Conservation (phyloP, 2,797 vertebrate genomes). For the Channallabes apus region DNA sequence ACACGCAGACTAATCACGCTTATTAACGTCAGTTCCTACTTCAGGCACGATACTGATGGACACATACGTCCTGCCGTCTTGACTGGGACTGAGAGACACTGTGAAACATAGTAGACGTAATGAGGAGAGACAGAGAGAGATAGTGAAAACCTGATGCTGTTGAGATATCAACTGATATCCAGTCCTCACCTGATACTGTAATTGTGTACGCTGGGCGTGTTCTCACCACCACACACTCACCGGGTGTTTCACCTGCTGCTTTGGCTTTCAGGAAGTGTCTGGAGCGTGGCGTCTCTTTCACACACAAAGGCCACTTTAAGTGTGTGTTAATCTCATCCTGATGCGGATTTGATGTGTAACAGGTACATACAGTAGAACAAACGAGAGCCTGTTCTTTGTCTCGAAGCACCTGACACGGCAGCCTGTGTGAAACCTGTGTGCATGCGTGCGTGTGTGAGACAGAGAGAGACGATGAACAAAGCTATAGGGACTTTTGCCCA, state of each 20-base stretch:
- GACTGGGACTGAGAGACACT: background rate
- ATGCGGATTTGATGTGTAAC: background rate
- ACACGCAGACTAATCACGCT: background rate
- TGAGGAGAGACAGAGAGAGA: background rate
- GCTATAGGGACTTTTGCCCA: background rate
- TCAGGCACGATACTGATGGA: background rate
- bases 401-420: background rate
- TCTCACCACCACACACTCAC: background rate
- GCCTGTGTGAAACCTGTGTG: background rate
- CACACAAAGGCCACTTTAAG: background rate
- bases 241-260: background rate
- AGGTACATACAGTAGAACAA: background rate
- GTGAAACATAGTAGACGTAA: background rate
- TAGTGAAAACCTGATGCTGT: background rate
- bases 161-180: background rate
- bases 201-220: background rate
- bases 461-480: background rate
- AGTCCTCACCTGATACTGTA: background rate
- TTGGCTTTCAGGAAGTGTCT: constrained; percentile 16
- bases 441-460: background rate
- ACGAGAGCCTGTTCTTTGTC: background rate
- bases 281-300: background rate
- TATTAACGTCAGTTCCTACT: background rate
- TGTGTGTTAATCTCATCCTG: background rate
- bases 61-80: background rate